A percentile compares a stretch with the other conserved stretches of the same genome.
Conservation (phyloP, 2,113 vertebrate genomes). For the Scortum barcoo region DNA sequence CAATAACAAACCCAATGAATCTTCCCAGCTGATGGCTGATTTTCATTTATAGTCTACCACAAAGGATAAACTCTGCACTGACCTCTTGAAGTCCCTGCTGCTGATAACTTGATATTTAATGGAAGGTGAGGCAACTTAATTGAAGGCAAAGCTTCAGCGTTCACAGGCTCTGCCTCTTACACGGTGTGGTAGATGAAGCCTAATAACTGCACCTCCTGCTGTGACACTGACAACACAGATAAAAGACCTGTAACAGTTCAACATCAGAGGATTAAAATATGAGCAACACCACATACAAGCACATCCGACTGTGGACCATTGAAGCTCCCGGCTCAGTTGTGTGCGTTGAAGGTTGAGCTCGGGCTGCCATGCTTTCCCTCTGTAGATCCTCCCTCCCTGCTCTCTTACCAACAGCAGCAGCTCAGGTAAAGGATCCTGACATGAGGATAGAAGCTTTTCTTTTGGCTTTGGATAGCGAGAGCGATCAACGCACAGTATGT, state of each 20-base stretch:
- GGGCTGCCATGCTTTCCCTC: background rate
- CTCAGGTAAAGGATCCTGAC: background rate
- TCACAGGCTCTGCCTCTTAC: conserved; percentile 5
- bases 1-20: background rate
- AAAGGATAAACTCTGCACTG: background rate
- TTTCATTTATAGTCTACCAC: background rate
- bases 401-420: background rate
- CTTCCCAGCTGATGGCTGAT: background rate
- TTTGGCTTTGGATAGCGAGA: background rate
- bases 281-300: background rate
- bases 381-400: background rate
- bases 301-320: background rate
- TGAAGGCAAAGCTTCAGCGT: background rate
- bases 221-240: conserved; percentile 17
- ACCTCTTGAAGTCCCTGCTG: background rate
- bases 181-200: background rate
- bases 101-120: conserved; percentile 18
- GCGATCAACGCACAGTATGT: background rate
- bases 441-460: background rate
- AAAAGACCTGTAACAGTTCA: conserved; percentile 1
- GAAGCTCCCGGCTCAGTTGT: background rate
- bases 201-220: conserved; percentile 18
- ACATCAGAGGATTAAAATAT: conserved; percentile 15
- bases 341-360: conserved; percentile 32
- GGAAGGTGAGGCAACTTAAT: background rate